Percentiles rank a stretch among this genome's conserved stretches.
Conservation (phyloP, 2,888 invertebrate species). For the Galeopsomyia nigrocyanea region DNA sequence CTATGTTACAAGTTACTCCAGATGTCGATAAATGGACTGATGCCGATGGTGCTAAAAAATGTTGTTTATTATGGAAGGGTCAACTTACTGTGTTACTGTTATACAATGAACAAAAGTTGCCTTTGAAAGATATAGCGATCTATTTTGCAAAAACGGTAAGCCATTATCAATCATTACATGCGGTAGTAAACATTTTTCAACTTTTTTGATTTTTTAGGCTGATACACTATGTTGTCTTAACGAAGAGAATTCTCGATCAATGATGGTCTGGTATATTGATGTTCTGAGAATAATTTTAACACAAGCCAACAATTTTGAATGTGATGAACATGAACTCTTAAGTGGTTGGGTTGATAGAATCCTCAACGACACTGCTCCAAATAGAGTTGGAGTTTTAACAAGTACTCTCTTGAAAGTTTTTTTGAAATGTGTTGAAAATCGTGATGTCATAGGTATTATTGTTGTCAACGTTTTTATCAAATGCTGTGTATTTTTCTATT, state of each 20-base stretch:
- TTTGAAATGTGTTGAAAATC: conserved; percentile 55
- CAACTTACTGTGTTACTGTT: conserved; percentile 60
- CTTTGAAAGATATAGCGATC: conserved; percentile 49
- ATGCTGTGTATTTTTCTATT: conserved; percentile 9
- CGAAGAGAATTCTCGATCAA: conserved; percentile 58
- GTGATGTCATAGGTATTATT: conserved; percentile 22
- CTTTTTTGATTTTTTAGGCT: conserved; percentile 50
- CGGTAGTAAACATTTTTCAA: conserved; percentile 9
- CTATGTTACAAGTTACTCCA: conserved; percentile 62
- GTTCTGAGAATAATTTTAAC: conserved; percentile 57
- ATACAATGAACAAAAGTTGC: conserved; percentile 56
- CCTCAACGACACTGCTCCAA: conserved; percentile 60
- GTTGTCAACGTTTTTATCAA: not conserved
- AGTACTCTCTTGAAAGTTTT: conserved; percentile 57
- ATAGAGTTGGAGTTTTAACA: conserved; percentile 56
- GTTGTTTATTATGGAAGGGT: conserved; percentile 61
- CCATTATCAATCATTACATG: not conserved
- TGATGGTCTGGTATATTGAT: conserved; percentile 63
- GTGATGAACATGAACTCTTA: conserved; percentile 58
- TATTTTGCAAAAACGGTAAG: conserved; percentile 56
- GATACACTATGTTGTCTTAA: conserved; percentile 62
- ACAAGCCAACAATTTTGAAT: conserved; percentile 54
- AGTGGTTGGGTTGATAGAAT: conserved; percentile 66
- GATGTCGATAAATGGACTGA: conserved; percentile 52
- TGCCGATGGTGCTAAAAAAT: conserved; percentile 52